These are phyloP conservation scores for Taurulus bubalis DNA, from an alignment of 2,113 vertebrate species.

Conservation along the genomic window DNA sequence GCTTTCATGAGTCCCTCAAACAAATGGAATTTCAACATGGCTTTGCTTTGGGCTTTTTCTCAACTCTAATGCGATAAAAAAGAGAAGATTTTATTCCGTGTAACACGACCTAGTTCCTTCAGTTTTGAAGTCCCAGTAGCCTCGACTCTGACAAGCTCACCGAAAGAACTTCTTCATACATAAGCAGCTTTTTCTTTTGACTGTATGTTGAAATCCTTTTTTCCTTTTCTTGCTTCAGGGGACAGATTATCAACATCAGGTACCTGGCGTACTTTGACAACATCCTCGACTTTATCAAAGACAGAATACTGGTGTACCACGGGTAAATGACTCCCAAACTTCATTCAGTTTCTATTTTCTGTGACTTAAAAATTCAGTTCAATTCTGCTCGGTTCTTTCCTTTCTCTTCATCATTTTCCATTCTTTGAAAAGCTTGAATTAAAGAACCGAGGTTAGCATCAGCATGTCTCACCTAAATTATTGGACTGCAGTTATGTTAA, in stretches of 20 bases:
- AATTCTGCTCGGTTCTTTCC: neutral
- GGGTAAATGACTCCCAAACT: constrained; percentile 82
- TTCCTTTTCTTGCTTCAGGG: constrained; percentile 79
- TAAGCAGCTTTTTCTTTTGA: neutral
- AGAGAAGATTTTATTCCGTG: neutral
- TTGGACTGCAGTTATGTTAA: neutral
- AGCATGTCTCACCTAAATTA: neutral
- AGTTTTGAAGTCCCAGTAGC: neutral
- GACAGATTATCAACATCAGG: constrained; percentile 97
- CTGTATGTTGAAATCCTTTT: neutral
- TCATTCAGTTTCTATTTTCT: neutral
- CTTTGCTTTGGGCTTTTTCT: neutral
- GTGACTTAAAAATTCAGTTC: neutral
- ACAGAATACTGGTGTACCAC: constrained; percentile 96
- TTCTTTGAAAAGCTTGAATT: neutral
- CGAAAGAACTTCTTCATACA: neutral
- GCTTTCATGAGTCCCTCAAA: neutral
- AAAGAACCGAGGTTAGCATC: neutral
- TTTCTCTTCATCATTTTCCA: neutral
- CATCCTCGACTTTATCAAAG: constrained; percentile 98
- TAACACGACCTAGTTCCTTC: neutral
- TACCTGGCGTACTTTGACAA: constrained; percentile 97
- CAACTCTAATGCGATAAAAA: neutral
- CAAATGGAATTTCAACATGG: neutral
- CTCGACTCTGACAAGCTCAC: neutral